Evolutionary conservation across 2,797 vertebrate species (phyloP), one percentile per base, ranked within the genome.

Genomic region (Acipenser ruthenus): DNA sequence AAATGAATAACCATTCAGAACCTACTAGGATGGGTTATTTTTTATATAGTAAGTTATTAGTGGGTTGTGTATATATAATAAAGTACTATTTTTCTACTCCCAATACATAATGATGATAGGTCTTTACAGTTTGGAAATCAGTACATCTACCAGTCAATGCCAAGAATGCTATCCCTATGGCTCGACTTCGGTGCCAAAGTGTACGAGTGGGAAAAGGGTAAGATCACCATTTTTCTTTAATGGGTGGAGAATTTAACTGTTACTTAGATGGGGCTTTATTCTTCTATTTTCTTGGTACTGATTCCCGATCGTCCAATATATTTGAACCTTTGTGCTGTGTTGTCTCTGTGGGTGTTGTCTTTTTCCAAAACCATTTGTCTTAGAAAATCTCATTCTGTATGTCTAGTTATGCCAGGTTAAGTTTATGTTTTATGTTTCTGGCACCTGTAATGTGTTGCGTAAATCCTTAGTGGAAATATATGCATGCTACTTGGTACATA

Each of bases 141-240:
- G 23, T 99, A 95, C 81, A 99, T 99, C 74, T 99, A 99, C 81
- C 96, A 99, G 78, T 95, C 96, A 49, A 98, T 99, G 95, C 96
- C 96, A 50, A 89, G 97, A 64, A 96, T 99, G 96, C 83, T 99
- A 8, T 95, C 95, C 5, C 87, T 99, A 15, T 99, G 97, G 97
- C 85, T 99, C 70, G 97, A 99, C 78, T 99, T 94, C 7, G 96
- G 97, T 80, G 94, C 97, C 72, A 97, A 94, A 83, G 95, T 95
- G 49, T 98, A 92, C 1, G 96, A 99, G 76, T 90, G 75, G 74
- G 90, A 91, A 65, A 92, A 91, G 89, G 90, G 90, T 91, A 84
- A 47, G 8, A 49, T 7, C 9, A 60, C 10, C 12, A 47, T 66
- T 5, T 56, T 61, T 23, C 18, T 23, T 23, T 13, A 23, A 23